Conservation (phyloP, 2,888 invertebrate genomes). For the Poecilus cupreus region DNA sequence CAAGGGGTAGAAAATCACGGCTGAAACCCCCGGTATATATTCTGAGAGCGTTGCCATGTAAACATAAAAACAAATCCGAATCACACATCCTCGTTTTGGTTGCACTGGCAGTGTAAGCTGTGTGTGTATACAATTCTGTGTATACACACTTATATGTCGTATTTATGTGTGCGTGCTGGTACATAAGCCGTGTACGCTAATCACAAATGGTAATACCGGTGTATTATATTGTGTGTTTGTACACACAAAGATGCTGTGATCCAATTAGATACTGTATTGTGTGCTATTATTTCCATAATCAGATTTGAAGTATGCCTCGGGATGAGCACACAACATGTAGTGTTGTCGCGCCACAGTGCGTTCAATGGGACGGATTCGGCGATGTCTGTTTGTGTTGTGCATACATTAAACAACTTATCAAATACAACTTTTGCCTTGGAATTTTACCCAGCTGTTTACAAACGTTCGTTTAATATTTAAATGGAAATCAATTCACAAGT, state of each 20-base stretch:
- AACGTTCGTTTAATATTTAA: too few species aligned
- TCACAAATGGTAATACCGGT: conserved; percentile 15
- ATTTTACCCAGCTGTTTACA: too few species aligned
- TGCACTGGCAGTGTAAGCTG: neutral
- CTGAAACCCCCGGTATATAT: too few species aligned
- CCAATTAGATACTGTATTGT: conserved; percentile 46
- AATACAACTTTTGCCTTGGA: neutral
- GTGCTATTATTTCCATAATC: conserved; percentile 48
- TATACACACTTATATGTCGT: neutral
- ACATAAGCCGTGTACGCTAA: neutral
- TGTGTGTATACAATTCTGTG: neutral
- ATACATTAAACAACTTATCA: neutral
- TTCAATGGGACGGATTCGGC: neutral
- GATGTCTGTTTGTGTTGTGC: neutral
- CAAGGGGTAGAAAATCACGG: too few species aligned
- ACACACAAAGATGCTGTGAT: conserved; percentile 26
- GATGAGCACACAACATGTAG: neutral
- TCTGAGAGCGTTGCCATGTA: too few species aligned
- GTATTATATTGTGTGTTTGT: conserved; percentile 41
- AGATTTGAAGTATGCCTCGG: conserved; percentile 20
- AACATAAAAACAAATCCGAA: too few species aligned
- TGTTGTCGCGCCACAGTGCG: too few species aligned
- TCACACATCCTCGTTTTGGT: too few species aligned
- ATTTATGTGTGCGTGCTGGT: neutral
- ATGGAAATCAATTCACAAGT: too few species aligned